These are phyloP conservation scores for Forbesichthys papilliferus DNA, from an alignment of 2,113 vertebrate genomes.

Conservation along the genomic window DNA sequence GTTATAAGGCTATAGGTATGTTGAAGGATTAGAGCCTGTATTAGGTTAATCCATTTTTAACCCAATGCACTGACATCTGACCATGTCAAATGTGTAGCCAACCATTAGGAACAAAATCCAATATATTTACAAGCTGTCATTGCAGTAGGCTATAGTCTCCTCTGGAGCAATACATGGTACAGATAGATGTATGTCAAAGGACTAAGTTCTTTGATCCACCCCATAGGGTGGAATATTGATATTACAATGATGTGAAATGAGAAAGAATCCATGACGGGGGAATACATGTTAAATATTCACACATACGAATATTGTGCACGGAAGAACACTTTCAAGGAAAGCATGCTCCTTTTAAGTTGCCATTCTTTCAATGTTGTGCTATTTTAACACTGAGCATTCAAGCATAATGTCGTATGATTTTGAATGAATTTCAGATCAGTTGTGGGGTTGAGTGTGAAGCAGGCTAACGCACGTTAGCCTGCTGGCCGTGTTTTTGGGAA, in stretches of 20 bases:
- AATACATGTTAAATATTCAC: background rate
- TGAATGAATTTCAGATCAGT: too few species aligned
- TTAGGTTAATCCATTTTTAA: conserved; percentile 33
- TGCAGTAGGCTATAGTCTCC: conserved; percentile 31
- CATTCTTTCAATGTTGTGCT: too few species aligned
- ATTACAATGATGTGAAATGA: background rate
- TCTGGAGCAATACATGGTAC: conserved; percentile 60
- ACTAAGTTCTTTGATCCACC: conserved; percentile 55
- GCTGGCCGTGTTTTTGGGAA: too few species aligned
- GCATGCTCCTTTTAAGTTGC: background rate
- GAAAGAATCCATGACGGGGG: background rate
- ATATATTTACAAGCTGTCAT: conserved; percentile 19
- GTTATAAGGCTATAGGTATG: conserved; percentile 43
- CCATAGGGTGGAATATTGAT: conserved; percentile 19
- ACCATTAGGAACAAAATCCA: conserved; percentile 4
- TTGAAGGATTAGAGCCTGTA: conserved; percentile 39
- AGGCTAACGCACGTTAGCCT: too few species aligned
- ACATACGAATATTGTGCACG: background rate
- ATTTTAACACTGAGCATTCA: too few species aligned
- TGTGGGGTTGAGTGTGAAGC: too few species aligned
- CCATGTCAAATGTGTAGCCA: background rate
- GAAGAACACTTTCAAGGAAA: background rate
- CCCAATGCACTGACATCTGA: conserved; percentile 1
- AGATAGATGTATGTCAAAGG: conserved; percentile 64
- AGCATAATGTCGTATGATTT: too few species aligned